Evolutionary conservation across 2,888 invertebrate genomes (phyloP).

Genomic region (Yponomeuta sedellus): DNA sequence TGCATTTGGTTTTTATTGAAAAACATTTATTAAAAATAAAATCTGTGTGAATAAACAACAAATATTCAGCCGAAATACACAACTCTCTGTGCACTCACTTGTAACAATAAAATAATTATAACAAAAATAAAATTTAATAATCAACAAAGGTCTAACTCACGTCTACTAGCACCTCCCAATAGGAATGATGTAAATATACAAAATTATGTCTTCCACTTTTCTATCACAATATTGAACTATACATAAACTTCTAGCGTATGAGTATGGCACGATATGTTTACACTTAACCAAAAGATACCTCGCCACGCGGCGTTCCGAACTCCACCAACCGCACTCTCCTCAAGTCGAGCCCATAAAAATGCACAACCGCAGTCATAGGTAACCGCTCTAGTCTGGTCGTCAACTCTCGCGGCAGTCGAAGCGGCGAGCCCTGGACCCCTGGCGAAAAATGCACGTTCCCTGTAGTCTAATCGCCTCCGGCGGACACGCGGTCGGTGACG

Average conservation of each 20-base stretch:
- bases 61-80: background rate
- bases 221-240: background rate
- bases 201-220: background rate
- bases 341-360: too few relatives aligned
- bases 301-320: too few relatives aligned
- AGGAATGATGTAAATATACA: conserved; percentile 3
- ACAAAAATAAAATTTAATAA: background rate
- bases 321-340: too few relatives aligned
- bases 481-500: conserved; percentile 24
- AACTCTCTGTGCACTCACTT: background rate
- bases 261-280: conserved; percentile 40
- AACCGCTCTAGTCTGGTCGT: background rate
- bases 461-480: background rate
- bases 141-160: background rate
- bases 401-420: background rate
- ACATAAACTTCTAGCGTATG: conserved; percentile 21
- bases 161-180: background rate
- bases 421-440: background rate
- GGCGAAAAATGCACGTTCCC: background rate
- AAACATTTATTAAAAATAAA: background rate
- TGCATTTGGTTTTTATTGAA: background rate
- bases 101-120: background rate
- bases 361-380: background rate
- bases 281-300: background rate
- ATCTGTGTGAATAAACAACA: background rate